Base-by-base conservation (phyloP, 2,113 vertebrate genomes). In the Melozone crissalis region DNA sequence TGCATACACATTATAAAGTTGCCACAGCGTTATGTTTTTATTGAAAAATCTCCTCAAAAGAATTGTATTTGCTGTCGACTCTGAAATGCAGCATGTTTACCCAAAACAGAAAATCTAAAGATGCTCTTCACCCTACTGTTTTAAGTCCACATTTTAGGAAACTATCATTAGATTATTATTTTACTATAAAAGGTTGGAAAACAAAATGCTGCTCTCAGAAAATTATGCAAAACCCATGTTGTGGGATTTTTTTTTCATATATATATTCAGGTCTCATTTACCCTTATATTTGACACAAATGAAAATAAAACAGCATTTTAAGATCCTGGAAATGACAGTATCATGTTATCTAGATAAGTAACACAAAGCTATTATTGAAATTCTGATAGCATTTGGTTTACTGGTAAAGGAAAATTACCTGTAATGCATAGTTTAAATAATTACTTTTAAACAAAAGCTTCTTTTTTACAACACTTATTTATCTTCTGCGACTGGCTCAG, bases 401-500 rank as follows among this genome's bases (percentile, higher is more conserved):
- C 94, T 94, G 87, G 96, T 97, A 96, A 97, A 97, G 96, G 97
- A 97, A 98, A 98, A 98, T 98, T 98, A 98, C 98, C 97, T 98
- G 97, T 98, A 98, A 98, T 98, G 96, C 97, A 96, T 97, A 98
- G 97, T 98, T 98, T 97, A 98, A 98, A 98, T 98, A 98, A 98
- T 98, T 98, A 98, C 97, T 98, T 98, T 97, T 97, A 98, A 98
- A 98, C 97, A 98, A 98, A 98, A 98, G 97, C 97, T 97, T 96
- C 95, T 98, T 96, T 97, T 97, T 97, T 82, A 58, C 91, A 88
- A 91, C 39, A 46, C 94, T 97, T 98, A 98, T 97, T 98, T 98
- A 97, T 98, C 96, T 98, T 97, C 95, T 27, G 88, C 96, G 95
- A 95, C 94, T 92, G 95, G 92, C 98, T 96, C 98, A 97, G 97